A percentile compares a stretch with the other conserved stretches of the same genome.
Evolutionary conservation across 2,113 vertebrate species (phyloP).

Genomic region (Oryzias celebensis): DNA sequence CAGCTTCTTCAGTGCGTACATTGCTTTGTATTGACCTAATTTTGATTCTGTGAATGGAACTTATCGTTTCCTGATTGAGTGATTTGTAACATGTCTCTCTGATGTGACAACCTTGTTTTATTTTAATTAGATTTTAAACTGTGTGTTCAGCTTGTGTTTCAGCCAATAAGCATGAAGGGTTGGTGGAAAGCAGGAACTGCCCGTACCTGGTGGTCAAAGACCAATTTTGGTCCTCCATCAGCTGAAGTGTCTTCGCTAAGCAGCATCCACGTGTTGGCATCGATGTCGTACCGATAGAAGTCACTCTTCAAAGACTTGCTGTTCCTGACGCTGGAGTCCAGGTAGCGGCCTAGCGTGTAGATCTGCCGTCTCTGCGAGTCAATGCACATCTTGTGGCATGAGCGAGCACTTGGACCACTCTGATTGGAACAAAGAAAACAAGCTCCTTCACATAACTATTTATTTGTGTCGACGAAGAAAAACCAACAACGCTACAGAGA

Average conservation of each 20-base stretch:
- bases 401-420: constrained; percentile 95
- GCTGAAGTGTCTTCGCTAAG: constrained; percentile 95
- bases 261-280: constrained; percentile 92
- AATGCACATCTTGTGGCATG: constrained; percentile 99
- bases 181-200: neutral
- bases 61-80: no score
- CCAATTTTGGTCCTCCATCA: constrained; percentile 93
- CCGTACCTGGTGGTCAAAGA: constrained; percentile 97
- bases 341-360: constrained; percentile 94
- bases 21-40: no score
- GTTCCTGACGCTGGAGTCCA: constrained; percentile 97
- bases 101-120: no score
- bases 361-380: constrained; percentile 95
- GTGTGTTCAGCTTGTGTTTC: no score
- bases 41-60: no score
- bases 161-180: no score
- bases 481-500: no score
- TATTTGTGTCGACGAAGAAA: no score
- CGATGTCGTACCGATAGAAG: constrained; percentile 97
- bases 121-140: no score
- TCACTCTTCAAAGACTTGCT: constrained; percentile 98
- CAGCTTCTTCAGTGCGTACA: no score
- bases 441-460: neutral
- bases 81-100: no score
- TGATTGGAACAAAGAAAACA: constrained; percentile 46